Conservation (phyloP, 2,113 vertebrate genomes). For the Ictalurus punctatus region DNA sequence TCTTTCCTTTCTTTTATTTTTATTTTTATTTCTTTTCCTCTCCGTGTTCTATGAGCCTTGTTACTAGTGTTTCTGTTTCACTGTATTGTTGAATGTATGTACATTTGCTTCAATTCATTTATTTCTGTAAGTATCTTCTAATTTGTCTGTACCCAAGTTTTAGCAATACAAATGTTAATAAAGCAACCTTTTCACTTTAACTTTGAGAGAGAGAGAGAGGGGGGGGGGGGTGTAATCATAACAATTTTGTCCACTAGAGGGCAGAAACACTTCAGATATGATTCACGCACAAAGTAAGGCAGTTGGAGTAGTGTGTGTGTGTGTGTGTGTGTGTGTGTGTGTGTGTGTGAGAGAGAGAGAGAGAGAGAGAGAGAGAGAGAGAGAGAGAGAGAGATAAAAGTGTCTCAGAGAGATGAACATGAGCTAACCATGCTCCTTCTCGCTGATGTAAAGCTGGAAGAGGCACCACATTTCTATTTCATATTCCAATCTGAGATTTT, state of each 20-base stretch:
- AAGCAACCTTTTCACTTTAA: too few species aligned
- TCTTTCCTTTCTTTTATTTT: too few species aligned
- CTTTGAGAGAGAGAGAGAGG: background rate
- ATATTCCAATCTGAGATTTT: background rate
- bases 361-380: background rate
- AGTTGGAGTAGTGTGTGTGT: background rate
- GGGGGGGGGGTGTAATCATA: background rate
- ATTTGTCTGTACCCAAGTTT: too few species aligned
- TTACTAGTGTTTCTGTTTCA: too few species aligned
- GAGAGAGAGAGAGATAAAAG: background rate
- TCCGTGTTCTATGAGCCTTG: too few species aligned
- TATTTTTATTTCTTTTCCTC: too few species aligned
- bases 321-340: background rate
- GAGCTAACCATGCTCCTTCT: background rate
- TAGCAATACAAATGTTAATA: too few species aligned
- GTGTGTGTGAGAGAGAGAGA: background rate
- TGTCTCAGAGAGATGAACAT: background rate
- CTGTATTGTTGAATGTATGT: too few species aligned
- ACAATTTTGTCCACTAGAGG: conserved; percentile 20
- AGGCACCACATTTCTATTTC: background rate
- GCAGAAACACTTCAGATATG: conserved; percentile 26
- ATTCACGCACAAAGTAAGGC: background rate
- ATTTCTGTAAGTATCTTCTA: too few species aligned
- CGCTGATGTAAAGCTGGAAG: background rate
- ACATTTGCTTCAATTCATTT: too few species aligned